phyloP scores from a whole-genome alignment of 2,888 invertebrate genomes.

The Myopa tessellatipennis region DNA sequence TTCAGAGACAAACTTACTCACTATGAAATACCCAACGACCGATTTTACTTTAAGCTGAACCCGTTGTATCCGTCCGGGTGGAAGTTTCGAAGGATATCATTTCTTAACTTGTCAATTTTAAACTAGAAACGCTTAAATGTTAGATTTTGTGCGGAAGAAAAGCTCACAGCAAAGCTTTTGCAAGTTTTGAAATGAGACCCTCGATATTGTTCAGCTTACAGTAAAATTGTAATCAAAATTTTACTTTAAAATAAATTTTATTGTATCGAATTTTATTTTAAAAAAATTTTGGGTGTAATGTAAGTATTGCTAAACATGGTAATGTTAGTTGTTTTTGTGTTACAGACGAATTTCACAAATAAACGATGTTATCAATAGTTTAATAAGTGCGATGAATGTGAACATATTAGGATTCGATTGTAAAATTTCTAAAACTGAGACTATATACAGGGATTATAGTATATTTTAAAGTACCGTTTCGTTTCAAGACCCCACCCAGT shows the following conservation, averaged over 20 bases:
- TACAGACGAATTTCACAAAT: slow-evolving; percentile 9
- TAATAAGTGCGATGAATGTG: background rate
- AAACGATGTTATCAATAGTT: slow-evolving; percentile 35
- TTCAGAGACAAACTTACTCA: background rate
- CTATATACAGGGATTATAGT: too few species aligned
- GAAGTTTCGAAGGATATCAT: slow-evolving; percentile 4
- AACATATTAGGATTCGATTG: too few species aligned
- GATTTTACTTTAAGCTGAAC: slow-evolving; percentile 34
- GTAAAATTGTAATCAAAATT: slow-evolving; percentile 65
- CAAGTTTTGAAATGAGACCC: background rate
- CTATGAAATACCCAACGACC: slow-evolving; percentile 30
- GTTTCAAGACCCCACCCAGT: too few species aligned
- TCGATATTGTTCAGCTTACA: slow-evolving; percentile 54
- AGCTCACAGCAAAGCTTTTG: background rate
- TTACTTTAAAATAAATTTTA: slow-evolving; percentile 67
- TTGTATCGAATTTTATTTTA: slow-evolving; percentile 67
- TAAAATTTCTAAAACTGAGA: too few species aligned
- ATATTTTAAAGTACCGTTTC: too few species aligned
- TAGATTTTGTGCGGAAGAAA: too few species aligned
- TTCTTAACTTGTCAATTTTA: slow-evolving; percentile 22
- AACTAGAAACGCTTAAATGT: too few species aligned
- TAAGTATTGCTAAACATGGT: slow-evolving; percentile 59
- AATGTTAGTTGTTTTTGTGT: slow-evolving; percentile 12
- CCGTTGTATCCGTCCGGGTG: too few species aligned
- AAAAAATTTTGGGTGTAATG: slow-evolving; percentile 67